Percentiles rank a stretch among this genome's conserved stretches.
Conservation (phyloP, 2,113 vertebrate species). For the Brachirus orientalis region DNA sequence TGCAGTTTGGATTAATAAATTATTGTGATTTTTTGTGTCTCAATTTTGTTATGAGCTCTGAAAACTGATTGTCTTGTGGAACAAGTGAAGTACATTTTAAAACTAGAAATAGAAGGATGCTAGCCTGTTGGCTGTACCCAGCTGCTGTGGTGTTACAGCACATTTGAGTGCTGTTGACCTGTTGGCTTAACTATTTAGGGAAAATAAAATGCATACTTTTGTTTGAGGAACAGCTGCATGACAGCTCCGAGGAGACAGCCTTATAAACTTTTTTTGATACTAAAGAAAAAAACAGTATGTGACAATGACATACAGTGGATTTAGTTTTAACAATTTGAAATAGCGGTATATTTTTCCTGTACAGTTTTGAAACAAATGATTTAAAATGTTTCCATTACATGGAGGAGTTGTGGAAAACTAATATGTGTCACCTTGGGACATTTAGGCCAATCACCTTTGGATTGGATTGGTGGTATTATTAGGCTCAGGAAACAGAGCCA, state of each 20-base stretch:
- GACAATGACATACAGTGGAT: not conserved
- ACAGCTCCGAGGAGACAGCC: constrained; percentile 10
- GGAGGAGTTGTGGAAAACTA: constrained; percentile 1
- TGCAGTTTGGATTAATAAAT: constrained; percentile 2
- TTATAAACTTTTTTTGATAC: constrained; percentile 14
- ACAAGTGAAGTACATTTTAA: constrained; percentile 36
- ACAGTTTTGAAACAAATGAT: constrained; percentile 2
- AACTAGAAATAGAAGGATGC: constrained; percentile 18
- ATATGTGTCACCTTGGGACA: constrained; percentile 18
- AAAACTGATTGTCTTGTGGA: constrained; percentile 29
- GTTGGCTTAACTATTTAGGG: constrained; percentile 44
- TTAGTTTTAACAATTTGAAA: not conserved
- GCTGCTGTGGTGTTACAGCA: constrained; percentile 38
- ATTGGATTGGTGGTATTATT: constrained; percentile 11
- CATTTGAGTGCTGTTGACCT: constrained; percentile 58
- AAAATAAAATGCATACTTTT: constrained; percentile 48
- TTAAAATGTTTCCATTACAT: constrained; percentile 5
- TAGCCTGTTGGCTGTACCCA: constrained; percentile 24
- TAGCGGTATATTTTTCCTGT: not conserved
- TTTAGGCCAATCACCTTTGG: constrained; percentile 12
- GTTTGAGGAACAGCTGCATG: constrained; percentile 38
- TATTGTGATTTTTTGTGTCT: not conserved
- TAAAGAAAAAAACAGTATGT: constrained; percentile 8
- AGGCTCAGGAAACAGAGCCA: constrained; percentile 26
- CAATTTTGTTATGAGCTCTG: constrained; percentile 20